phyloP scores from a whole-genome alignment of 2,113 vertebrate species.

The Ibidorhyncha struthersii region DNA sequence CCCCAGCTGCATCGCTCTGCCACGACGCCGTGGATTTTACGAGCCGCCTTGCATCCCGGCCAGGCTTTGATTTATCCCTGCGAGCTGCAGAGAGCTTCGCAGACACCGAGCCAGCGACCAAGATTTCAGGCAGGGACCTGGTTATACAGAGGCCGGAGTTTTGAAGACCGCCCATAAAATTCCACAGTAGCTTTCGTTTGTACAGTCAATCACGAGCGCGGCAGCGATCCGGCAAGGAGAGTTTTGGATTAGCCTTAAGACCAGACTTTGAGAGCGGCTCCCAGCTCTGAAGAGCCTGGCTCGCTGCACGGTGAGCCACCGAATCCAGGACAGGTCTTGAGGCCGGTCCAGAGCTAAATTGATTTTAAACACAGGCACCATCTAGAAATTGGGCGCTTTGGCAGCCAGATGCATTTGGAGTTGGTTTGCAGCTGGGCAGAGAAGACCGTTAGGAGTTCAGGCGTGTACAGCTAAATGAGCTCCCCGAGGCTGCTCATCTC shows the following conservation, averaged over 20 bases:
- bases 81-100: not conserved
- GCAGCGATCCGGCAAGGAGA: rapidly evolving
- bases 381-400: not conserved
- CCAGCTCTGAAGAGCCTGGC: not conserved
- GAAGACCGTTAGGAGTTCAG: not conserved
- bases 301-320: not conserved
- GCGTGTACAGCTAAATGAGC: not conserved
- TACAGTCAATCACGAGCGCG: rapidly evolving
- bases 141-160: not conserved
- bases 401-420: not conserved
- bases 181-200: not conserved
- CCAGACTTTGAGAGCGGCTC: not conserved
- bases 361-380: not conserved
- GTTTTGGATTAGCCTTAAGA: not conserved
- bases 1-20: not conserved
- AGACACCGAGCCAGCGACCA: rapidly evolving
- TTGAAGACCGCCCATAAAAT: not conserved
- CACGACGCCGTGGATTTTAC: not conserved
- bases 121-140: not conserved
- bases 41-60: not conserved
- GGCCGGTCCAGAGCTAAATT: not conserved
- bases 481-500: not conserved
- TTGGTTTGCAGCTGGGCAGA: not conserved
- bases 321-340: not conserved
- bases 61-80: not conserved